These are phyloP conservation scores for Osmerus eperlanus DNA, from an alignment of 2,113 vertebrate species.

Conservation along the genomic window DNA sequence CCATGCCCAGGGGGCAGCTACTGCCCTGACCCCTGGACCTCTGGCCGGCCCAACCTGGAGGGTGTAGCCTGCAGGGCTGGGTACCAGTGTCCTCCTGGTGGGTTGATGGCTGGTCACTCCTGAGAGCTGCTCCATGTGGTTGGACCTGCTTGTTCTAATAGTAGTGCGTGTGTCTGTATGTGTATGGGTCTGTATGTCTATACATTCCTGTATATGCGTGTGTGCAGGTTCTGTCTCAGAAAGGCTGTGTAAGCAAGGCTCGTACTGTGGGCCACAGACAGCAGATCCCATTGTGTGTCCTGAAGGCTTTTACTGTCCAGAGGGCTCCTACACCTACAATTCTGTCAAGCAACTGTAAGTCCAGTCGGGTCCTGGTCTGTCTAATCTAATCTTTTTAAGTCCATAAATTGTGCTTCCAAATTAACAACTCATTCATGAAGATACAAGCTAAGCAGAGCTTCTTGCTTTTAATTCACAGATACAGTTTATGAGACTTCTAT, in stretches of 20 bases:
- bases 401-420: too few species aligned
- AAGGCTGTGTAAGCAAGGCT: slow-evolving; percentile 77
- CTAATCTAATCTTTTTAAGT: too few species aligned
- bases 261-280: slow-evolving; percentile 77
- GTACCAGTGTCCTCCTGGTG: slow-evolving; percentile 84
- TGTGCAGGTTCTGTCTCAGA: slow-evolving; percentile 79
- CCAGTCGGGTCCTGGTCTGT: too few species aligned
- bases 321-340: slow-evolving; percentile 76
- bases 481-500: too few species aligned
- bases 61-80: slow-evolving; percentile 78
- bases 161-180: neutral
- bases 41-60: slow-evolving; percentile 72
- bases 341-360: slow-evolving; percentile 79
- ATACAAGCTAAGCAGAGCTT: too few species aligned
- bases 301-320: slow-evolving; percentile 81
- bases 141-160: neutral
- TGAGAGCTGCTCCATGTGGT: neutral
- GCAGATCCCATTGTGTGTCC: slow-evolving; percentile 78
- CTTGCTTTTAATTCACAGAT: too few species aligned
- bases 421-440: too few species aligned
- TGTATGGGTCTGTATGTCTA: neutral
- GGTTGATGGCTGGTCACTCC: neutral
- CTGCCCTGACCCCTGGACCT: slow-evolving; percentile 76
- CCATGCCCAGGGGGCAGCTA: slow-evolving; percentile 77
- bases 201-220: neutral